Evolutionary conservation across 2,888 invertebrate genomes (phyloP), one percentile per base, ranked within the genome.

Genomic region (Oasisia sp.): DNA sequence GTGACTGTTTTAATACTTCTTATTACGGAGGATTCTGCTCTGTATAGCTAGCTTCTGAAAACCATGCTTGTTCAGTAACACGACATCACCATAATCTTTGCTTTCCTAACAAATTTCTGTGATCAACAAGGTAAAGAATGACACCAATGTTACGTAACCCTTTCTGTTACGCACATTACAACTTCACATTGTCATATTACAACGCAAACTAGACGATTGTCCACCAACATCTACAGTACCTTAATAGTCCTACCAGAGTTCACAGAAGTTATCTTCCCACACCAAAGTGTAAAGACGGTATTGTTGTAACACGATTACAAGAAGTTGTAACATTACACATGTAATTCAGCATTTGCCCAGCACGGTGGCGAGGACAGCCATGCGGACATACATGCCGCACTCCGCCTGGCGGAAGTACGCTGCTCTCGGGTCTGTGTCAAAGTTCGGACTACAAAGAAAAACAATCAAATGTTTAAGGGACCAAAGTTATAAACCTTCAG

Each of bases 361-460:
- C 27, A 96, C 95, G n/a, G 95, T 93, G 0, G 99, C 98, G 32
- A 99, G 97, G 1, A 99, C 97, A 0, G 99, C 99, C 99, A 99
- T 99, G 92, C 99, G 97, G 32, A 99, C 98, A 95, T 98, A 99
- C 98, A 99, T 98, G 93, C 99, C 99, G 95, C 98, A 98, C 96
- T 99, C 99, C 0, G 99, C 99, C 97, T 99, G 99, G 32, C 99
- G 97, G 97, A 99, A 99, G 97, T 99, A 99, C 0, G 99, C 99
- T 0, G 99, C 99, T 91, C 99, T 97, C 0, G 99, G 98, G 97
- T 99, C 99, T 0, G 98, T 98, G 97, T 99, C 99, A 95, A 99
- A 98, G 94, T 99, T 98, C 0, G 98, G 97, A 94, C 98, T 98
- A 94, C 44, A 95, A 95, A 91, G 91, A 50, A 92, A 92, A 90